Percentiles rank a stretch among this genome's conserved stretches.
phyloP scores from a whole-genome alignment of 2,797 vertebrate genomes.

The Dipus sagitta region DNA sequence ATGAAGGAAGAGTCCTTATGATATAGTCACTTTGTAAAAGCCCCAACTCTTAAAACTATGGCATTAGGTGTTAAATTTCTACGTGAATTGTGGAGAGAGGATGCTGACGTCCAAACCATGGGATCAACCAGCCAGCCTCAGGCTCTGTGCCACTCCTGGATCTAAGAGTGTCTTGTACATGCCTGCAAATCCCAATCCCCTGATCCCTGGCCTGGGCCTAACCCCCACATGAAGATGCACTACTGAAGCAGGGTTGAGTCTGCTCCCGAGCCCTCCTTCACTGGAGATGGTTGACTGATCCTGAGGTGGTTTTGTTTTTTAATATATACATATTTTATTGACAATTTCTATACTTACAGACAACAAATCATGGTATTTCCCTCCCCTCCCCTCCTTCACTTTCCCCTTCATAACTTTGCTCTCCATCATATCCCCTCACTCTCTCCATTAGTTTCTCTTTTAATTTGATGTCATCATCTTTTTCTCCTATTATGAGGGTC shows the following conservation, averaged over 20 bases:
- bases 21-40: background rate
- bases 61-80: background rate
- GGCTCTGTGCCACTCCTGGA: background rate
- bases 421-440: too few species aligned
- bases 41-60: background rate
- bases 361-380: too few species aligned
- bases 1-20: background rate
- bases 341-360: too few species aligned
- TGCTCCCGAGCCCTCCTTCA: background rate
- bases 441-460: too few species aligned
- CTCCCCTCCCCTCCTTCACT: too few species aligned
- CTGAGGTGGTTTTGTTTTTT: background rate
- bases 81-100: background rate
- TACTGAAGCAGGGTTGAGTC: background rate
- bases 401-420: too few species aligned
- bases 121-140: background rate
- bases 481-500: too few species aligned
- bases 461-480: too few species aligned
- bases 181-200: too few species aligned
- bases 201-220: rapidly evolving
- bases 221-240: rapidly evolving
- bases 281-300: background rate
- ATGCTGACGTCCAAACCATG: background rate
- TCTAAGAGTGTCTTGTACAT: background rate
- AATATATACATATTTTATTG: too few species aligned